Evolutionary conservation across 2,797 vertebrate species (phyloP).

Genomic region (Hephaestus fuliginosus): DNA sequence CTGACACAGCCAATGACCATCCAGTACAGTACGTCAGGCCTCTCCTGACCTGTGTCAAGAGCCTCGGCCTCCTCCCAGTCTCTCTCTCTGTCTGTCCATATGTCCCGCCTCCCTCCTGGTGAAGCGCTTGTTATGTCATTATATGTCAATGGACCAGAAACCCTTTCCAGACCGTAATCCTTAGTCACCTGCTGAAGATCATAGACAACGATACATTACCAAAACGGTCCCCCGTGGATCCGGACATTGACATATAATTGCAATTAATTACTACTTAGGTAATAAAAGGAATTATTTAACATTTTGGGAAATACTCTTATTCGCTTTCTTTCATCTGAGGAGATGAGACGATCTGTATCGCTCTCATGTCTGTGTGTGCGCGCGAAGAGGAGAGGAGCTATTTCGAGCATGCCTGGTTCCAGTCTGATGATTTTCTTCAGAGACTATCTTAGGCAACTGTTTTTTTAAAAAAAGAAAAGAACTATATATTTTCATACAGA

Average conservation of each 20-base stretch:
- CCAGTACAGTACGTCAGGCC: conserved; percentile 67
- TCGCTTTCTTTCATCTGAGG: background rate
- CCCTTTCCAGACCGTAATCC: conserved; percentile 80
- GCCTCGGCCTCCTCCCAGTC: conserved; percentile 81
- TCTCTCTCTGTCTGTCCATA: conserved; percentile 81
- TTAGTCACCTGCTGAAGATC: conserved; percentile 81
- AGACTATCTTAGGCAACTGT: background rate
- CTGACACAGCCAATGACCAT: conserved; percentile 71
- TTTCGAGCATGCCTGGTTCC: background rate
- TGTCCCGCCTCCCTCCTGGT: conserved; percentile 79
- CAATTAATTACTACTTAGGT: conserved; percentile 39
- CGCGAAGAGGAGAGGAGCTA: background rate
- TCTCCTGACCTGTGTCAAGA: conserved; percentile 84
- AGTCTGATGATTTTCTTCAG: background rate
- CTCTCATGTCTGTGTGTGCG: background rate
- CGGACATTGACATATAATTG: conserved; percentile 83
- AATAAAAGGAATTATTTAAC: conserved; percentile 29
- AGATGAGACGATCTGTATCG: background rate
- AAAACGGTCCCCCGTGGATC: conserved; percentile 61
- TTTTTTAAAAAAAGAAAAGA: too few species aligned
- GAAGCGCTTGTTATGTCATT: conserved; percentile 81
- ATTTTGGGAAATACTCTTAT: conserved; percentile 34
- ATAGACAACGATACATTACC: conserved; percentile 72
- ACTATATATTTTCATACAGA: too few species aligned
- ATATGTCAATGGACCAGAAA: conserved; percentile 85